Conservation (phyloP, 2,888 invertebrate genomes). For the Exephanes ischioxanthus region DNA sequence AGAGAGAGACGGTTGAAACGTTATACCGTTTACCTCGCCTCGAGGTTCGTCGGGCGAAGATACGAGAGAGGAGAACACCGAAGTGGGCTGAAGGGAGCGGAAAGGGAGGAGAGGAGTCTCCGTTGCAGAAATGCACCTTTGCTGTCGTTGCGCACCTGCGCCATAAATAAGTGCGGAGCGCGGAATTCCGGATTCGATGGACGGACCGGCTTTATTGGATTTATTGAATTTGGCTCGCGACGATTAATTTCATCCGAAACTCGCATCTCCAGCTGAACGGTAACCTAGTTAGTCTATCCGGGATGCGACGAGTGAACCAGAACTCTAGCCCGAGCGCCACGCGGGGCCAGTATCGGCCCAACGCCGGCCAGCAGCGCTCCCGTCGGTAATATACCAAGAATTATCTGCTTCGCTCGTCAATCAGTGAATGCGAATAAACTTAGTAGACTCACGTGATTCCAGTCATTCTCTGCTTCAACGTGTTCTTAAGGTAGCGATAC, state of each 20-base stretch:
- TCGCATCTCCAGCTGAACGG: too few species aligned
- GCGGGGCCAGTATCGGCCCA: too few species aligned
- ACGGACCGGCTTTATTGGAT: not conserved
- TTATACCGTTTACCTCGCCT: constrained; percentile 34
- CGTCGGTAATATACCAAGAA: too few species aligned
- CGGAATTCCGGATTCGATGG: constrained; percentile 20
- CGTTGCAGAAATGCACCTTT: constrained; percentile 56
- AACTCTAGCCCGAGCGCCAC: too few species aligned
- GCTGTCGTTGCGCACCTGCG: constrained; percentile 54
- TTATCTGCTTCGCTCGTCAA: too few species aligned
- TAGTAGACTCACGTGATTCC: constrained; percentile 4
- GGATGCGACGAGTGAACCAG: too few species aligned
- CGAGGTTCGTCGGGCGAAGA: not conserved
- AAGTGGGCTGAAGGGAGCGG: constrained; percentile 15
- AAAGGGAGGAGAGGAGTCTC: constrained; percentile 10
- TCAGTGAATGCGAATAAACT: not conserved
- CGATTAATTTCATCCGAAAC: too few species aligned
- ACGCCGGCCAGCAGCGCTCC: too few species aligned
- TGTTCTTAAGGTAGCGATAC: not conserved
- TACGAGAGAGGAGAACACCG: not conserved
- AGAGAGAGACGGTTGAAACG: constrained; percentile 16
- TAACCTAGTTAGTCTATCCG: too few species aligned
- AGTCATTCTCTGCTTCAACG: not conserved
- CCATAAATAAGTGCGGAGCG: constrained; percentile 33
- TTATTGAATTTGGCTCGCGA: too few species aligned